These are phyloP conservation scores for Ichneumoninae sp. DNA, from an alignment of 2,888 invertebrate genomes.

Conservation along the genomic window DNA sequence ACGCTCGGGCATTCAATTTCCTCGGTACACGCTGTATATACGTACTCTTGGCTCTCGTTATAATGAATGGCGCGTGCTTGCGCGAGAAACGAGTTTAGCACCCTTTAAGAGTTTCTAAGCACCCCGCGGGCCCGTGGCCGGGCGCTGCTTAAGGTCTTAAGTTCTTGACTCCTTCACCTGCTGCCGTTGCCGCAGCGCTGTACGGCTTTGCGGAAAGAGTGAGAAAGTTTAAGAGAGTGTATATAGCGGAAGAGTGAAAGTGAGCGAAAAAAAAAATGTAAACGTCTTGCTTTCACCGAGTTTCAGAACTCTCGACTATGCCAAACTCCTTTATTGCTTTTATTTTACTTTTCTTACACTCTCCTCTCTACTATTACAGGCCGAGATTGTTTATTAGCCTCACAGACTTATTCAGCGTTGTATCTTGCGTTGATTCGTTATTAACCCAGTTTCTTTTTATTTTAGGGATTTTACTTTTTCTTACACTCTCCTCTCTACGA, in stretches of 20 bases:
- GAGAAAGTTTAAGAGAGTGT: conserved; percentile 26
- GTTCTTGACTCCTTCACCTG: conserved; percentile 80
- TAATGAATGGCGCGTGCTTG: conserved; percentile 80
- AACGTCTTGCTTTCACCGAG: conserved; percentile 57
- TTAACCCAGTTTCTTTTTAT: conserved; percentile 42
- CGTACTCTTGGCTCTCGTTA: conserved; percentile 69
- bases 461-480: conserved; percentile 1
- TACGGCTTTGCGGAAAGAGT: conserved; percentile 14
- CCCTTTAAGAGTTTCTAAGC: conserved; percentile 76
- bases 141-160: conserved; percentile 74
- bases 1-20: conserved; percentile 62
- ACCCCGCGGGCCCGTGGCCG: conserved; percentile 63
- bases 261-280: conserved; percentile 38
- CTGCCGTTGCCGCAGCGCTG: conserved; percentile 41
- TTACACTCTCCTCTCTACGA: conserved; percentile 30
- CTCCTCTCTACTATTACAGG: conserved; percentile 32
- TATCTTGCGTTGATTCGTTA: conserved; percentile 34
- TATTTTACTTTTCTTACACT: conserved; percentile 32
- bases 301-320: conserved; percentile 53
- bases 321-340: conserved; percentile 51
- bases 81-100: conserved; percentile 78
- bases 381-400: conserved; percentile 6
- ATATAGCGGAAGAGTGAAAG: conserved; percentile 40
- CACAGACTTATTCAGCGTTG: conserved; percentile 21
- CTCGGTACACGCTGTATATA: conserved; percentile 23